These are phyloP conservation scores for Sterrhoptilus dennistouni DNA, from an alignment of 2,113 vertebrate species.

Conservation along the genomic window DNA sequence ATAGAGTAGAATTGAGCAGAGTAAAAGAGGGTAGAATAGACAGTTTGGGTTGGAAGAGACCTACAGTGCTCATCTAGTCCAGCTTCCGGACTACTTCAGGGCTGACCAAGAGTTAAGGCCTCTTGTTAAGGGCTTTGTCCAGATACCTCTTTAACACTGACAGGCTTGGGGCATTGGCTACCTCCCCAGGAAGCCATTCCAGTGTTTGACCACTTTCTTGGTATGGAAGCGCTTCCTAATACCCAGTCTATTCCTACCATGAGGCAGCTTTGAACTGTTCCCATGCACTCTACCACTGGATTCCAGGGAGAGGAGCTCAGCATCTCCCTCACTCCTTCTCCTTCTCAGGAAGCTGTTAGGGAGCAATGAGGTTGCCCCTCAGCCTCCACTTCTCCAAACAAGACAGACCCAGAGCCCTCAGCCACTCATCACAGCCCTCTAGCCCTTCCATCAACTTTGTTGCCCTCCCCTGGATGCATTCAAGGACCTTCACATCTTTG, in stretches of 20 bases:
- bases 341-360: neutral
- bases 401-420: neutral
- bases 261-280: neutral
- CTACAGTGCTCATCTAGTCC: neutral
- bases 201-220: neutral
- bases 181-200: neutral
- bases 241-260: accelerated
- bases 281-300: neutral
- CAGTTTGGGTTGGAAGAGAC: neutral
- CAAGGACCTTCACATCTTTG: neutral
- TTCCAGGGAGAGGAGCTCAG: neutral
- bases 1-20: neutral
- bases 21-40: neutral
- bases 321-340: neutral
- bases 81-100: neutral
- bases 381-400: neutral
- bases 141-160: neutral
- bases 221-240: neutral
- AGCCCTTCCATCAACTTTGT: neutral
- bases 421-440: neutral
- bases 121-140: neutral
- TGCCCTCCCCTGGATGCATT: neutral
- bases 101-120: neutral
- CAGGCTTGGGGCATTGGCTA: neutral
- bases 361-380: neutral